Evolutionary conservation across 2,888 invertebrate genomes (phyloP), one percentile per base, ranked within the genome.

Genomic region (Gryllus longicercus): DNA sequence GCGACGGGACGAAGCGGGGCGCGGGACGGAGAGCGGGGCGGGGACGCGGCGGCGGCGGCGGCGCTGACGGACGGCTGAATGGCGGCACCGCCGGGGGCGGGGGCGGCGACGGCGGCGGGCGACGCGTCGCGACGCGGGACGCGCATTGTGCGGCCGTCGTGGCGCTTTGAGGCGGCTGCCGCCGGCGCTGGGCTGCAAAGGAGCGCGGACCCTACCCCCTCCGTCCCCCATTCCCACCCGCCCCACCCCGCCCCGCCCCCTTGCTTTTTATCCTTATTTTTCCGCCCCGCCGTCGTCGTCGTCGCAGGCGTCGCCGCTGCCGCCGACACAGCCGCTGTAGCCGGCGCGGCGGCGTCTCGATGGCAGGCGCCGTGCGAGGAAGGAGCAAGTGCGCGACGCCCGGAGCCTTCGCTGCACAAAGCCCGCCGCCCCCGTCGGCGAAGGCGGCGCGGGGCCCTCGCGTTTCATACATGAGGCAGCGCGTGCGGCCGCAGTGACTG

Each of bases 61-160:
- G 63, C 63, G 63, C 14, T 63, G 63, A 63, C 18, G 63, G 63
- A 63, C 63, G 63, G 63, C 16, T 63, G 63, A 63, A 63, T 63
- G 63, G 63, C 63, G 63, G 16, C 16, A 14, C 63, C 63, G 63
- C 63, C 14, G 63, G 63, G 16, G 63, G 14, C 63, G 63, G n/a
- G n/a, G 63, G 63, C 63, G 63, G 16, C 63, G 16, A 4, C 63
- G 79, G 21, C 79, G n/a, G 75, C n/a, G 14, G 16, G 79, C 25
- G 74, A 63, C 49, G 74, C 23, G 50, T 75, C 75, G 75, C 51
- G 23, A 50, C 25, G 77, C 38, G 77, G 49, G 21, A 50, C 21
- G 78, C 51, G 50, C 78, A 63, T 23, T 63, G 78, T 74, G 79
- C 74, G 25, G 78, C 78, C 78, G 23, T 63, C 79, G 50, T 75